Evolutionary conservation across 2,797 vertebrate species (phyloP).

Genomic region (Microhierax caerulescens): DNA sequence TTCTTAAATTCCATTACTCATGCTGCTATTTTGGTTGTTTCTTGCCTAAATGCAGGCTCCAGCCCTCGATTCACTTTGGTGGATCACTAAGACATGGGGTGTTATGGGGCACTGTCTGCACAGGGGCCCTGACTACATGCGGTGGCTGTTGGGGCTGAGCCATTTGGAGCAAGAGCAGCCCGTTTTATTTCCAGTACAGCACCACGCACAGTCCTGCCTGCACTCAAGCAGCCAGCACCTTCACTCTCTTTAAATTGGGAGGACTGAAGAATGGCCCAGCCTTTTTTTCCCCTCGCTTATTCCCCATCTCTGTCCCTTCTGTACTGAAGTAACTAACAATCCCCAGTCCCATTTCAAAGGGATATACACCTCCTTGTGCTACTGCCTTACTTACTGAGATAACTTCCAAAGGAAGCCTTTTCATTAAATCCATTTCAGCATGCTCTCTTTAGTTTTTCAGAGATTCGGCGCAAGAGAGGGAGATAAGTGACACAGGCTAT

Average conservation of each 20-base stretch:
- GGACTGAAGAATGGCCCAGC: background rate
- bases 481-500: slow-evolving; percentile 14
- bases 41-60: background rate
- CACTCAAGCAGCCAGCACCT: background rate
- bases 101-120: background rate
- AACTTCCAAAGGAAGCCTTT: background rate
- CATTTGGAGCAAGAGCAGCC: background rate
- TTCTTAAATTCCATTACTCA: background rate
- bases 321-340: background rate
- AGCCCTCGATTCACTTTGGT: background rate
- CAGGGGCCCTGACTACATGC: fast-evolving
- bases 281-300: background rate
- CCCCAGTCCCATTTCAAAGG: background rate
- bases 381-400: background rate
- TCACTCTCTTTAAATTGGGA: background rate
- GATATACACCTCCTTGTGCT: background rate
- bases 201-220: background rate
- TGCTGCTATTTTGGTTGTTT: background rate
- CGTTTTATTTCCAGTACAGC: background rate
- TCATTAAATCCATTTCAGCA: slow-evolving; percentile 41
- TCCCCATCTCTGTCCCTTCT: background rate
- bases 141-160: background rate
- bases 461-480: background rate
- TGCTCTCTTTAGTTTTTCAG: slow-evolving; percentile 41
- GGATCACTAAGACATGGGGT: background rate